Evolutionary conservation across 2,888 invertebrate genomes (phyloP), one percentile per base, ranked within the genome.

Genomic region (Nomada hirtipes): DNA sequence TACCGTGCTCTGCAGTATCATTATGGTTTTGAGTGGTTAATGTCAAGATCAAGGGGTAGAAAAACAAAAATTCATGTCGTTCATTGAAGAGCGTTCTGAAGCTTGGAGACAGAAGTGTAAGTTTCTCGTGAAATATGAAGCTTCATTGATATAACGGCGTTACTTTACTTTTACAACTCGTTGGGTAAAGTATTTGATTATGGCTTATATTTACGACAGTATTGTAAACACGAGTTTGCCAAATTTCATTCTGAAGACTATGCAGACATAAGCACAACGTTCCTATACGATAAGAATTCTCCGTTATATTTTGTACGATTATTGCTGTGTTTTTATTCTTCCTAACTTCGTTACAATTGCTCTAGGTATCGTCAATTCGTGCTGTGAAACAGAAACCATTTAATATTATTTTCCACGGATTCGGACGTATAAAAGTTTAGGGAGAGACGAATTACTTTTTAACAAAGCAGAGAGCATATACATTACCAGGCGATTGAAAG

Each of bases 1-100:
- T 87, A 76, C 83, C 70, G 80, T 87, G 79, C 79, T 81, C 79
- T 77, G 67, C 76, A 68, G 60, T 70, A 23, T 73, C 55, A 44
- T 63, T 50, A 42, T 23, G 53, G 64, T 64, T 70, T 29, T 50
- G 70, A 52, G 53, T 67, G 29, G 60, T 63, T 61, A 59, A 59
- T 73, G 42, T 47, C 42, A 36, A 67, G 20, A 20, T 50, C 47
- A 3, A 15, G 11, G 47, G 15, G 11, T 15, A 47, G 18, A 7
- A 36, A 60, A 26, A 36, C 23, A 36, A n/a, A 15, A 57, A 20
- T 42, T 79, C 59, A 26, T 47, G 15, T 10, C 36, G 42, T 53
- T 53, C n/a, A n/a, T 53, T 53, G 53, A n/a, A 53, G 53, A n/a
- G 53, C 20, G 3, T 53, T n/a, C 7, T 53, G n/a, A 53, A 20